Conservation (phyloP, 2,888 invertebrate genomes). For the Gari tellinella region DNA sequence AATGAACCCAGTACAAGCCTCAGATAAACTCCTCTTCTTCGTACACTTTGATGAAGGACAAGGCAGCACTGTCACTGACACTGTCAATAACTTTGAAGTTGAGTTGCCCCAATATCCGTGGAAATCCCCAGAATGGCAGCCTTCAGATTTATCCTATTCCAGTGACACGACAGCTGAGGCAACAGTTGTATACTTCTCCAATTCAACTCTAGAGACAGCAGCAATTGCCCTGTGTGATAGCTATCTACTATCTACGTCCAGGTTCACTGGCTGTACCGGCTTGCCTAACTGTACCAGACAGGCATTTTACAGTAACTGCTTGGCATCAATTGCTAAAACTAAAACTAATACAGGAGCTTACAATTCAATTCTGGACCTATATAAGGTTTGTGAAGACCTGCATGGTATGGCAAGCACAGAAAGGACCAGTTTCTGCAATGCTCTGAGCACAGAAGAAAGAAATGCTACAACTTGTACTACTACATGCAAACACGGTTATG, state of each 20-base stretch:
- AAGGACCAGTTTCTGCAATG: slow-evolving; percentile 23
- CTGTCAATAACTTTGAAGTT: slow-evolving; percentile 33
- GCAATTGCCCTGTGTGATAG: slow-evolving; percentile 43
- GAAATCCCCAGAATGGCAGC: slow-evolving; percentile 68
- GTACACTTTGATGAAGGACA: slow-evolving; percentile 71
- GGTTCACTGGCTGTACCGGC: slow-evolving; percentile 15
- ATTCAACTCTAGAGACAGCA: slow-evolving; percentile 33
- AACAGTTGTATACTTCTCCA: slow-evolving; percentile 47
- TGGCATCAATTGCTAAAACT: slow-evolving; percentile 46
- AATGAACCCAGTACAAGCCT: slow-evolving; percentile 60
- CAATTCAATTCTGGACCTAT: slow-evolving; percentile 49
- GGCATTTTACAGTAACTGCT: slow-evolving; percentile 50
- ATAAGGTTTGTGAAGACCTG: slow-evolving; percentile 48
- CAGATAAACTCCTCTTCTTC: slow-evolving; percentile 39
- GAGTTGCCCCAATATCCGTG: slow-evolving; percentile 66
- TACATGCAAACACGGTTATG: slow-evolving; percentile 60
- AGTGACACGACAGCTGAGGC: slow-evolving; percentile 21
- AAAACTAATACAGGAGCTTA: slow-evolving; percentile 31
- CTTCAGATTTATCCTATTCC: slow-evolving; percentile 60
- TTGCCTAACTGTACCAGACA: slow-evolving; percentile 37
- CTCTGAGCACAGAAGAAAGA: slow-evolving; percentile 16
- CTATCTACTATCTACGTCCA: slow-evolving; percentile 4
- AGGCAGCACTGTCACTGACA: slow-evolving; percentile 44
- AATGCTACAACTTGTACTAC: slow-evolving; percentile 54
- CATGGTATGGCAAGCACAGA: slow-evolving; percentile 26